Evolutionary conservation across 1,140 invertebrate genomes (phyloP), one percentile per base, ranked within the genome.

Genomic region (Heliconius congener): DNA sequence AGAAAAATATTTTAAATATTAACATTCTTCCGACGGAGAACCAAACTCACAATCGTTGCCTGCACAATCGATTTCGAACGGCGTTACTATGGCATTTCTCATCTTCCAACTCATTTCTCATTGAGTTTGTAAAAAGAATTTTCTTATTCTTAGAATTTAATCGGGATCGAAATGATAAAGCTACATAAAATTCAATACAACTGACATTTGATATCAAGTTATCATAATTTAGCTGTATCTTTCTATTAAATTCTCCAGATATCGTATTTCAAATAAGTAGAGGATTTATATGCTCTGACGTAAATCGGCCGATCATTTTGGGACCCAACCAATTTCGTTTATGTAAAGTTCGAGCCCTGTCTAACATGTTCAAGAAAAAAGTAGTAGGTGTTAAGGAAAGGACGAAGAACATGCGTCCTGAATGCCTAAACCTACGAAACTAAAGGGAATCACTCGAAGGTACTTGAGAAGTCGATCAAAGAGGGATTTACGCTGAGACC

Each of bases 391-490:
- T 83, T 82, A 82, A 84, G 83, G 75, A 82, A 82, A 82, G 85
- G 81, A 81, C 81, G 83, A 80, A 74, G 81, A 82, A 84, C 82
- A 83, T 86, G 86, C 77, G 83, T 81, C 73, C 83, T 82, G 85
- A 85, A 88, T 86, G 78, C 81, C 83, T 85, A 86, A 85, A 86
- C 80, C 85, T 84, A 84, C 81, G 86, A 84, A 87, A 89, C 87
- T 88, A 87, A 82, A 87, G 80, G 82, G 86, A 86, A 86, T 87
- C 86, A 87, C 83, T 87, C 84, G 83, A 86, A 81, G 81, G 84
- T 84, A 88, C 88, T 90, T 86, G 79, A 83, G 87, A 91, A 91
- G 89, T 92, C 91, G 91, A 92, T 92, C 91, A 90, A 91, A 92
- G 85, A 86, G 86, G 91, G 91, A 92, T 92, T 90, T 92, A 85